These are phyloP conservation scores for Caenorhabditis angaria DNA, from an alignment of 2,888 invertebrate genomes.

Conservation along the genomic window DNA sequence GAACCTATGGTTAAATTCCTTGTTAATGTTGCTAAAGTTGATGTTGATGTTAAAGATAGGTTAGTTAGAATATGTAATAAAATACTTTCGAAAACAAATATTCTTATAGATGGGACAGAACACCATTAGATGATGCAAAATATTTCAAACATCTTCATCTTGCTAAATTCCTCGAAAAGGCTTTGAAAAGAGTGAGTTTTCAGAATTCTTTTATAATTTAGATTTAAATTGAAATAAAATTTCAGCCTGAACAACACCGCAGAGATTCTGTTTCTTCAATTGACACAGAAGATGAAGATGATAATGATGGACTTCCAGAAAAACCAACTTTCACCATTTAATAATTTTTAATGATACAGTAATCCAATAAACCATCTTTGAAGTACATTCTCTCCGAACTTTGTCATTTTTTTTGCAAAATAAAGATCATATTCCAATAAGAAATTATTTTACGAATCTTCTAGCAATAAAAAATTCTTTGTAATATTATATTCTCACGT, in stretches of 20 bases:
- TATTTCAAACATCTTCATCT: constrained; percentile 45
- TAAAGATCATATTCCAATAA: too few relatives aligned
- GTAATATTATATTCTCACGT: too few relatives aligned
- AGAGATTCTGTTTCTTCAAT: constrained; percentile 34
- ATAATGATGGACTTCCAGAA: constrained; percentile 27
- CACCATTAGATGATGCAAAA: constrained; percentile 64
- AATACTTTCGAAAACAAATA: neutral
- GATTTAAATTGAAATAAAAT: neutral
- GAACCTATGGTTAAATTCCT: constrained; percentile 62
- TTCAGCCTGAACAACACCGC: constrained; percentile 28
- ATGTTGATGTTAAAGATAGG: constrained; percentile 53
- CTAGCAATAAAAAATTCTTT: too few relatives aligned
- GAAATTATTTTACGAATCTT: too few relatives aligned
- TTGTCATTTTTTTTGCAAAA: too few relatives aligned
- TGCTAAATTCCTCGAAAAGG: constrained; percentile 78
- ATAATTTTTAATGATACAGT: neutral
- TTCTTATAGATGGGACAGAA: constrained; percentile 56
- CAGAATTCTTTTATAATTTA: neutral
- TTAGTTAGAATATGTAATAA: constrained; percentile 25
- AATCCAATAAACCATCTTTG: too few relatives aligned
- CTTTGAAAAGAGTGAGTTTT: constrained; percentile 28
- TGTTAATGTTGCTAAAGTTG: constrained; percentile 59
- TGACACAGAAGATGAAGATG: constrained; percentile 34
- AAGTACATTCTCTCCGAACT: too few relatives aligned
- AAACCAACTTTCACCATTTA: constrained; percentile 36